phyloP scores from a whole-genome alignment of 2,888 invertebrate species.

The Drosophila acutilabella region DNA sequence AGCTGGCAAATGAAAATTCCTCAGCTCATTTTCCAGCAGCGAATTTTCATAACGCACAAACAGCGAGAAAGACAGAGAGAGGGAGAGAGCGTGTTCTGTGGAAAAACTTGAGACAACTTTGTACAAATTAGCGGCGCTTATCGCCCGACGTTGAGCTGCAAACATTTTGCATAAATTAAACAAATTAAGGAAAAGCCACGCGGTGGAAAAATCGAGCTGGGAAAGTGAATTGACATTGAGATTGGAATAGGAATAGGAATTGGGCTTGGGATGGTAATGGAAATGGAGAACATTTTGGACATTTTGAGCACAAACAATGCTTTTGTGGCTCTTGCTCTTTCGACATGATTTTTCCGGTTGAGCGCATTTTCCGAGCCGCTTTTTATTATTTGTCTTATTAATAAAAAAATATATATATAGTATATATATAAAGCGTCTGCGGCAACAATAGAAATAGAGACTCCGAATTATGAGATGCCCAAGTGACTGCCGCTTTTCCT shows the following conservation, averaged over 20 bases:
- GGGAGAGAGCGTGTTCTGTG: conserved; percentile 2
- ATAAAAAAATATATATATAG: conserved; percentile 21
- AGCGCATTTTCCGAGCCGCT: conserved; percentile 52
- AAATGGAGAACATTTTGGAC: neutral
- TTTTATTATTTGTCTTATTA: conserved; percentile 74
- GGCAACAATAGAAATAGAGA: conserved; percentile 45
- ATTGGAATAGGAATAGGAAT: neutral
- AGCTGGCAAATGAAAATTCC: conserved; percentile 57
- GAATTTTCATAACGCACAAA: conserved; percentile 36
- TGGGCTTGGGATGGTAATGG: conserved; percentile 13
- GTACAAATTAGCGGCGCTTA: conserved; percentile 76
- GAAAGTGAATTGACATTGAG: conserved; percentile 32
- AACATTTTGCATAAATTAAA: conserved; percentile 82
- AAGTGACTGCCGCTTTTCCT: conserved; percentile 1
- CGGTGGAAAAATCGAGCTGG: conserved; percentile 23
- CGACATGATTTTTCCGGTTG: conserved; percentile 68
- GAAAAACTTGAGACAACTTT: conserved; percentile 70
- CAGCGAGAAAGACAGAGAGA: conserved; percentile 1
- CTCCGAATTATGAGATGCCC: conserved; percentile 43
- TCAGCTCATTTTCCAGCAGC: conserved; percentile 37
- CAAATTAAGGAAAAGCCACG: conserved; percentile 70
- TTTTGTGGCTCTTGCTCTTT: conserved; percentile 6
- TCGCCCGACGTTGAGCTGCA: conserved; percentile 50
- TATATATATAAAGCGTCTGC: conserved; percentile 47
- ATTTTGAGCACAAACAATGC: conserved; percentile 2